These are phyloP conservation scores for Neosilurus mollespiculum DNA, from an alignment of 2,797 vertebrate species.

Conservation along the genomic window DNA sequence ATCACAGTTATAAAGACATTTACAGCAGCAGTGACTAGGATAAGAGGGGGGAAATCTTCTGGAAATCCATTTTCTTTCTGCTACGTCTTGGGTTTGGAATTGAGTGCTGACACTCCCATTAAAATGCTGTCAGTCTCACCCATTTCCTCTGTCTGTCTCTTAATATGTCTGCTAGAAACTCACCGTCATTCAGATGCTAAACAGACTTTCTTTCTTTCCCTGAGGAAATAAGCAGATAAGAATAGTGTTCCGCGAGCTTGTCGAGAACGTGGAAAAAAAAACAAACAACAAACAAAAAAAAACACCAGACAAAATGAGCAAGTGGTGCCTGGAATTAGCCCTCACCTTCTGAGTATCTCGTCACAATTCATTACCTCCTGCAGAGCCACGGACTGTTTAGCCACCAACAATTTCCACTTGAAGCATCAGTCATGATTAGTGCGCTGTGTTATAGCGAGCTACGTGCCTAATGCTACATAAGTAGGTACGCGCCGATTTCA, in stretches of 20 bases:
- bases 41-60: constrained; percentile 50
- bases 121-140: constrained; percentile 70
- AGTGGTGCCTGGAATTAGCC: constrained; percentile 35
- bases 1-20: constrained; percentile 11
- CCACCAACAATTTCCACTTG: constrained; percentile 60
- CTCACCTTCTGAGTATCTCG: constrained; percentile 61
- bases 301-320: constrained; percentile 41
- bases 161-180: constrained; percentile 64
- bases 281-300: background rate
- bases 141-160: constrained; percentile 63
- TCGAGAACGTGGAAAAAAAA: constrained; percentile 44
- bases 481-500: constrained; percentile 57
- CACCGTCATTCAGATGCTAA: constrained; percentile 76
- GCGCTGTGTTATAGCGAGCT: constrained; percentile 50
- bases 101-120: constrained; percentile 75
- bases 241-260: constrained; percentile 58
- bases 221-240: constrained; percentile 66
- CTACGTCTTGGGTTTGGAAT: constrained; percentile 70
- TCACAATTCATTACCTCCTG: constrained; percentile 69
- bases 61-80: constrained; percentile 59
- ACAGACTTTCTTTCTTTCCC: constrained; percentile 64
- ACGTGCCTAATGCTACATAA: constrained; percentile 32
- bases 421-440: constrained; percentile 69
- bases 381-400: constrained; percentile 56
- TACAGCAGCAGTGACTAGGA: constrained; percentile 14